Base-by-base conservation (phyloP, 2,797 vertebrate genomes). In the Neosilurus hyrtlii region DNA sequence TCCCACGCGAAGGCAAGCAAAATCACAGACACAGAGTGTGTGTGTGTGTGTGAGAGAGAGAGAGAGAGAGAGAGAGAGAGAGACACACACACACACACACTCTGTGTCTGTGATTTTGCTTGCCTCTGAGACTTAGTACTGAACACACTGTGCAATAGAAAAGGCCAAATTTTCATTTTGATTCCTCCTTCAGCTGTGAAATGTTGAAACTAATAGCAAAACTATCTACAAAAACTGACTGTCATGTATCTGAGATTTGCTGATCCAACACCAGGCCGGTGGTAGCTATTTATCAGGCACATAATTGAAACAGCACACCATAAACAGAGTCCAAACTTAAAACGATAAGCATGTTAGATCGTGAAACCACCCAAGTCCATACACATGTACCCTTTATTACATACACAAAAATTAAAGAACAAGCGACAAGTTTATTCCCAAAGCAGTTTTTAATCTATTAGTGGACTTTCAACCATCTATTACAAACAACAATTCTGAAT, bases 111-210 rank as follows among this genome's bases (percentile, higher is more conserved):
- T n/a, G n/a, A n/a, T n/a, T n/a, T n/a, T n/a, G n/a, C n/a, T n/a
- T n/a, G n/a, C n/a, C n/a, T 86, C 63, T 85, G 83, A 80, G 82
- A 51, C 56, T 66, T 82, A 83, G 89, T 84, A 89, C 83, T 87
- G 51, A 84, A 87, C 52, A 83, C 77, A 89, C 30, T 74, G 87
- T 81, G 83, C 49, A 62, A 59, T 75, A 70, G 56, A 30, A 59
- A 80, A 73, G 49, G 68, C 35, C 67, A 82, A 80, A 78, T 78
- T 78, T 78, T 78, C 35, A 78, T 63, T 74, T 73, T 16, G 30
- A 14, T 61, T 78, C 49, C 37, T 24, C 18, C 12, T 78, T 79
- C 49, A 37, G 72, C 43, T 54, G 68, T 61, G 14, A 22, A 8
- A 37, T 4, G 10, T n/a, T 22, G 35, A 75, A 75, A 57, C 9